A percentile compares a stretch with the other conserved stretches of the same genome.
These are phyloP conservation scores for Protosalanx chinensis DNA, from an alignment of 2,797 vertebrate species.

Conservation along the genomic window DNA sequence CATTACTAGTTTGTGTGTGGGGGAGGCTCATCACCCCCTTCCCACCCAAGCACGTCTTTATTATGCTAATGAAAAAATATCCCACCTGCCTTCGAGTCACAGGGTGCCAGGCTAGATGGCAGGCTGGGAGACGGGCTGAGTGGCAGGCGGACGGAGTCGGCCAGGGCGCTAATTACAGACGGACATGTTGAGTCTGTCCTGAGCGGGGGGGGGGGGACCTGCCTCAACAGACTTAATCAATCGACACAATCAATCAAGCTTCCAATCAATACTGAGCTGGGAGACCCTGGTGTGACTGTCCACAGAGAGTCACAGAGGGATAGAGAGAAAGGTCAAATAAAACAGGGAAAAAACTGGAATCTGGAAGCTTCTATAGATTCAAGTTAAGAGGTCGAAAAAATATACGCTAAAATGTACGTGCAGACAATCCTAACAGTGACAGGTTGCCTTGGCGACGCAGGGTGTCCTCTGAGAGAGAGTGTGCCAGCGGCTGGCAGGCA, in stretches of 20 bases:
- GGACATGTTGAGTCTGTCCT: slow-evolving; percentile 33
- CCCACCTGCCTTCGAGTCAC: slow-evolving; percentile 23
- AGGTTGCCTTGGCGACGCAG: slow-evolving; percentile 65
- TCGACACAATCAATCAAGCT: slow-evolving; percentile 48
- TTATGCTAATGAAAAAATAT: slow-evolving; percentile 42
- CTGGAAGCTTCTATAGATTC: no score
- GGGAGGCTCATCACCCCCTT: background rate
- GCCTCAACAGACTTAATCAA: slow-evolving; percentile 47
- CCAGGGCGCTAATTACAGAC: slow-evolving; percentile 29
- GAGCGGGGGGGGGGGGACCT: slow-evolving; percentile 41
- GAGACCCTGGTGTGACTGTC: slow-evolving; percentile 7
- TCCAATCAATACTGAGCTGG: slow-evolving; percentile 40
- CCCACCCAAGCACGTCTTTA: slow-evolving; percentile 22
- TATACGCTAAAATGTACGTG: background rate
- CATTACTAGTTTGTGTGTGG: background rate
- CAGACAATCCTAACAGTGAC: slow-evolving; percentile 41
- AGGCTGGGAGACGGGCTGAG: background rate
- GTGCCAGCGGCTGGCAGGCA: slow-evolving; percentile 12
- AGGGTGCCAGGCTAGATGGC: slow-evolving; percentile 6
- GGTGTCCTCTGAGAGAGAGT: slow-evolving; percentile 34
- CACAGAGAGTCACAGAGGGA: slow-evolving; percentile 5
- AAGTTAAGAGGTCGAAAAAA: no score
- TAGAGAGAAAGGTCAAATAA: background rate
- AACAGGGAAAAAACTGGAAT: no score
- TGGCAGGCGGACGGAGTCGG: background rate